These are phyloP conservation scores for Lasiommata megera DNA, from an alignment of 2,888 invertebrate species.

Conservation along the genomic window DNA sequence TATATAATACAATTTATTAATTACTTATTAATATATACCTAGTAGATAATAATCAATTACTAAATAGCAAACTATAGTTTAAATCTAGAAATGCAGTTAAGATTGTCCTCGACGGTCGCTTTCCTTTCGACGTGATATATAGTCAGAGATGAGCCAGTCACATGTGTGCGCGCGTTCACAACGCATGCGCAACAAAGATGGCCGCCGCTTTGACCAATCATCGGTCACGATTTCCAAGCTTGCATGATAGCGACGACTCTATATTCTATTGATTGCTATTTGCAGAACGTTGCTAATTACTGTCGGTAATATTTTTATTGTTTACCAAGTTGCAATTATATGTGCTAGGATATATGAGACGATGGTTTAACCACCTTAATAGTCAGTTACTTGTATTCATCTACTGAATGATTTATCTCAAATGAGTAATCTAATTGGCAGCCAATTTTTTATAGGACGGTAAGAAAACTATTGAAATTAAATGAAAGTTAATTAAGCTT, in stretches of 20 bases:
- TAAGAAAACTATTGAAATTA: too few species aligned
- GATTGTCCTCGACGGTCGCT: constrained; percentile 14
- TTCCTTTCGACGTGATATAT: constrained; percentile 22
- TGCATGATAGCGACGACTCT: constrained; percentile 57
- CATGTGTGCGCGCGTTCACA: constrained; percentile 54
- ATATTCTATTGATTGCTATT: constrained; percentile 66
- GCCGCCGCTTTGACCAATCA: constrained; percentile 68
- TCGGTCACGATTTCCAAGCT: constrained; percentile 44
- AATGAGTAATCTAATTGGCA: too few species aligned
- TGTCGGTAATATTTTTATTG: constrained; percentile 13
- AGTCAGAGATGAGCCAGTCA: constrained; percentile 42
- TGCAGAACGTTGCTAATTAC: constrained; percentile 33
- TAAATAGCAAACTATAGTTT: too few species aligned
- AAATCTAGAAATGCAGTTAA: background rate
- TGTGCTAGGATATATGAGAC: too few species aligned
- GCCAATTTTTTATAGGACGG: too few species aligned
- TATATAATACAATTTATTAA: too few species aligned
- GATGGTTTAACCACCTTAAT: too few species aligned
- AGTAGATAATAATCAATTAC: too few species aligned
- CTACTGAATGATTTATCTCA: background rate
- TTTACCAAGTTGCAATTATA: background rate
- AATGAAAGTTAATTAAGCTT: too few species aligned
- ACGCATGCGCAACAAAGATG: constrained; percentile 78
- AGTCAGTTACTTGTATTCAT: too few species aligned
- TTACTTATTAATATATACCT: too few species aligned